phyloP scores from a whole-genome alignment of 2,113 vertebrate genomes.

The Clinocottus analis region DNA sequence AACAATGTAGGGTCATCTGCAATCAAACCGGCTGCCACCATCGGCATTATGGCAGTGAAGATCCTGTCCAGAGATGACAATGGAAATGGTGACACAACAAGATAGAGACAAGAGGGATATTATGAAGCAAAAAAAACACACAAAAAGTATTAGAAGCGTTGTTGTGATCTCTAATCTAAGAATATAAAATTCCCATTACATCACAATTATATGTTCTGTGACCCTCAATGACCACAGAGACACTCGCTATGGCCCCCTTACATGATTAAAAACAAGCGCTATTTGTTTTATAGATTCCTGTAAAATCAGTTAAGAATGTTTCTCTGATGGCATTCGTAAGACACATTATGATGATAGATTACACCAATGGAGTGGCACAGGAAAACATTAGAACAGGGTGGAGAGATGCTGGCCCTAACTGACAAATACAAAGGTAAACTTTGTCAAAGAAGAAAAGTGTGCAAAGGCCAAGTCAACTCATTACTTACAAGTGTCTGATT shows the following conservation, averaged over 20 bases:
- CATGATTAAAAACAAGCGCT: neutral
- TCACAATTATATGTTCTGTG: neutral
- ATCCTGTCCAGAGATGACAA: constrained; percentile 84
- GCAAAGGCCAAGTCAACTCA: neutral
- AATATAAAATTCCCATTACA: no score
- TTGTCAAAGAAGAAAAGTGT: neutral
- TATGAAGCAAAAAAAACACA: constrained; percentile 7
- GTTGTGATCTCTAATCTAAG: neutral
- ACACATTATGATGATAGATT: neutral
- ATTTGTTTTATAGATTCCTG: neutral
- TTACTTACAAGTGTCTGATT: constrained; percentile 93
- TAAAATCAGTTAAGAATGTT: neutral
- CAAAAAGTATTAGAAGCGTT: neutral
- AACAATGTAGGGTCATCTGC: constrained; percentile 92
- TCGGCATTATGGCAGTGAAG: constrained; percentile 96
- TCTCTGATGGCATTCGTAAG: neutral
- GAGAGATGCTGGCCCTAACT: neutral
- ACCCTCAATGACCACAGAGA: neutral
- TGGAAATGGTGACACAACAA: neutral
- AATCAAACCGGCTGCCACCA: constrained; percentile 95
- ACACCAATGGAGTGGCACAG: neutral
- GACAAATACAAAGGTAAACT: neutral
- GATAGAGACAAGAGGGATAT: neutral
- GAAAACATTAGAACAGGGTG: neutral
- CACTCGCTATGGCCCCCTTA: neutral